These are phyloP conservation scores for Parthenolecanium corni DNA, from an alignment of 2,888 invertebrate genomes.

Conservation along the genomic window DNA sequence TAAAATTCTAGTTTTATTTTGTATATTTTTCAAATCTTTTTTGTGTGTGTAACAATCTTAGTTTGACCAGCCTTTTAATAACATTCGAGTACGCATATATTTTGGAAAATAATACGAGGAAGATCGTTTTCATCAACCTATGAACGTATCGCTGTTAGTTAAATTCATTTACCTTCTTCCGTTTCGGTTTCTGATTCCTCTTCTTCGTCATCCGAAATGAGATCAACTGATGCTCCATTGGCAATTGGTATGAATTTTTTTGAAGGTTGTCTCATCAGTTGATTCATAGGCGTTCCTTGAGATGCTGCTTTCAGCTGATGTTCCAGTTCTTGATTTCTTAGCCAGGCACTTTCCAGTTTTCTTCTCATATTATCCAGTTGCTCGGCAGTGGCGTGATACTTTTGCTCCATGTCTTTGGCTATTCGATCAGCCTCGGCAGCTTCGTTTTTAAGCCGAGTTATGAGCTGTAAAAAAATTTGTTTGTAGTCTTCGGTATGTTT, in stretches of 20 bases:
- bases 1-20: too few relatives aligned
- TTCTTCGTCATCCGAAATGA: slow-evolving; percentile 33
- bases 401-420: slow-evolving; percentile 67
- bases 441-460: slow-evolving; percentile 52
- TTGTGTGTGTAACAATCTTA: too few relatives aligned
- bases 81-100: too few relatives aligned
- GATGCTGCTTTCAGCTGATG: slow-evolving; percentile 55
- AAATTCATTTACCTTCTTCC: slow-evolving; percentile 34
- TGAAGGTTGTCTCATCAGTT: slow-evolving; percentile 35
- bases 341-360: slow-evolving; percentile 67
- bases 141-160: too few relatives aligned
- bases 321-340: slow-evolving; percentile 63
- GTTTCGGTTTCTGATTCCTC: slow-evolving; percentile 34
- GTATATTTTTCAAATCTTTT: too few relatives aligned
- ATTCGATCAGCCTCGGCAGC: slow-evolving; percentile 64
- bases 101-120: too few relatives aligned
- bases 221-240: slow-evolving; percentile 32
- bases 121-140: too few relatives aligned
- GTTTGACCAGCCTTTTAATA: too few relatives aligned
- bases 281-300: slow-evolving; percentile 30
- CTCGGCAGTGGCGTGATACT: slow-evolving; percentile 62
- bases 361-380: slow-evolving; percentile 61
- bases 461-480: slow-evolving; percentile 31
- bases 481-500: too few relatives aligned
- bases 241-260: slow-evolving; percentile 34